Conservation (phyloP, 1,140 invertebrate genomes). For the Diachasmimorpha longicaudata region DNA sequence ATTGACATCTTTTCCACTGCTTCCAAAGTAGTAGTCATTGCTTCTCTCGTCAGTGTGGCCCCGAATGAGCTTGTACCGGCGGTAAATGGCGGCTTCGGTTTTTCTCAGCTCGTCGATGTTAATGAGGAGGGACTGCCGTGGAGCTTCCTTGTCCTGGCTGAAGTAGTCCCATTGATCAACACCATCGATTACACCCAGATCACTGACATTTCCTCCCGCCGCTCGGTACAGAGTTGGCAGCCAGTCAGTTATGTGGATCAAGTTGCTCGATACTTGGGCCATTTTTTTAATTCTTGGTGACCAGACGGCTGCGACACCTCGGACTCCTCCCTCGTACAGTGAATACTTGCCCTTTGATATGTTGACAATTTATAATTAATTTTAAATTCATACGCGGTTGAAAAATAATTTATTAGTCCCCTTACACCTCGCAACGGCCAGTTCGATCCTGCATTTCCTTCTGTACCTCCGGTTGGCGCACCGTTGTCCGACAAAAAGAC, state of each 20-base stretch:
- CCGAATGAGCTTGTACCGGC: constrained; percentile 60
- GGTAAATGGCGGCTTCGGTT: constrained; percentile 58
- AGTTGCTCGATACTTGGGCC: constrained; percentile 60
- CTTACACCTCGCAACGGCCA: constrained; percentile 72
- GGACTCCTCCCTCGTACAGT: constrained; percentile 75
- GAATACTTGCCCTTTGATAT: constrained; percentile 69
- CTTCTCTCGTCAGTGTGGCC: constrained; percentile 55
- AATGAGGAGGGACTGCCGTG: constrained; percentile 53
- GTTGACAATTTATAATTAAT: constrained; percentile 9
- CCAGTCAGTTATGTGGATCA: constrained; percentile 77
- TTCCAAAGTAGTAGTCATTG: constrained; percentile 51
- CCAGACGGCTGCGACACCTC: constrained; percentile 72
- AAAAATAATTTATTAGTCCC: neutral
- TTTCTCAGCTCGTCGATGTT: constrained; percentile 62
- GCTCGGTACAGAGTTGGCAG: constrained; percentile 71
- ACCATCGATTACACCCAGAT: constrained; percentile 66
- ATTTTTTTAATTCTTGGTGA: constrained; percentile 62
- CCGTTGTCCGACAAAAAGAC: constrained; percentile 72
- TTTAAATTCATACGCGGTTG: neutral
- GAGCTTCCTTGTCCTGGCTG: constrained; percentile 38
- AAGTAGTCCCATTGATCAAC: constrained; percentile 67
- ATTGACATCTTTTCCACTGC: constrained; percentile 42
- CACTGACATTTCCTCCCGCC: constrained; percentile 61
- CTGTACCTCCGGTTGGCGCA: constrained; percentile 56
- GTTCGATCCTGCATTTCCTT: constrained; percentile 71